These are phyloP conservation scores for Drosophila subpulchrella DNA, from an alignment of 1,140 invertebrate species.

Conservation along the genomic window DNA sequence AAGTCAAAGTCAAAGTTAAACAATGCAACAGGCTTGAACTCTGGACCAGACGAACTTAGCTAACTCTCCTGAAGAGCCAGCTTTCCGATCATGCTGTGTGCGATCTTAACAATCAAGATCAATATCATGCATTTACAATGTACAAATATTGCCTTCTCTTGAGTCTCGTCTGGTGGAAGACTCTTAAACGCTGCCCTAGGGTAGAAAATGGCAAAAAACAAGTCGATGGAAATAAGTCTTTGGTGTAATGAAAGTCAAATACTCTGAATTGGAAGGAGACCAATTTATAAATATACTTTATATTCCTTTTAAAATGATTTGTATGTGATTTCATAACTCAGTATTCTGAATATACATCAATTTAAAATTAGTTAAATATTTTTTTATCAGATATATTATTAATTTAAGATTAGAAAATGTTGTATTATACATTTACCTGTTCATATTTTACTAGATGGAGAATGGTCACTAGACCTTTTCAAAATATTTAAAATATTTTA, in stretches of 20 bases:
- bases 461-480: no score
- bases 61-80: constrained; percentile 16
- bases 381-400: no score
- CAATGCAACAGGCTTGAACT: constrained; percentile 76
- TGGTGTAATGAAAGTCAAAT: constrained; percentile 28
- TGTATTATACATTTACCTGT: no score
- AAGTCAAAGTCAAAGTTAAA: constrained; percentile 80
- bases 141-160: constrained; percentile 71
- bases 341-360: no score
- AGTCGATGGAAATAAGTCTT: constrained; percentile 5
- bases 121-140: constrained; percentile 76
- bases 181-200: constrained; percentile 38
- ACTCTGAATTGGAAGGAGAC: constrained; percentile 23
- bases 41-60: constrained; percentile 38
- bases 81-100: constrained; percentile 67
- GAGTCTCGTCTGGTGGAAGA: constrained; percentile 18
- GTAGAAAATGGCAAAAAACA: constrained; percentile 42
- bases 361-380: no score
- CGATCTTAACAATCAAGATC: constrained; percentile 80
- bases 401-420: no score
- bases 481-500: no score
- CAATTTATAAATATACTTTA: not conserved
- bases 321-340: no score
- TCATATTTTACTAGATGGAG: no score
- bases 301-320: not conserved